phyloP scores from a whole-genome alignment of 2,113 vertebrate species.

The Cairina moschata region DNA sequence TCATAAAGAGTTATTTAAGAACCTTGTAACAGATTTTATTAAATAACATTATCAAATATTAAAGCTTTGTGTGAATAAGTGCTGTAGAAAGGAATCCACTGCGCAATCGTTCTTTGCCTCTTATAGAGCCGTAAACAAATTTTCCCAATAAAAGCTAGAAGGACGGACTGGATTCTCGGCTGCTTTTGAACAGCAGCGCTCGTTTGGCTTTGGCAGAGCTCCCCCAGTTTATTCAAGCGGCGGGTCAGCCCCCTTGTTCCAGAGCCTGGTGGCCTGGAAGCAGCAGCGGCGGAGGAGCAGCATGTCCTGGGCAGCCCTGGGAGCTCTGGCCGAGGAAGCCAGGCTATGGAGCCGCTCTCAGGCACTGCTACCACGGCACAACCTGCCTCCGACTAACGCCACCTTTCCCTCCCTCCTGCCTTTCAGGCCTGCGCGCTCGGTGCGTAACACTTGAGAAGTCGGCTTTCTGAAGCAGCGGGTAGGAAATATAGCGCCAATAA shows the following conservation, averaged over 20 bases:
- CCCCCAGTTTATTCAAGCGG: accelerated
- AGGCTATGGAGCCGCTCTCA: too few species aligned
- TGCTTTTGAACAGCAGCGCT: not conserved
- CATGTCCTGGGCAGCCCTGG: accelerated
- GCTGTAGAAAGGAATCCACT: not conserved
- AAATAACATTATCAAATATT: constrained; percentile 38
- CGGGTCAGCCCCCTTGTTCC: not conserved
- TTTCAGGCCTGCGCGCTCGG: not conserved
- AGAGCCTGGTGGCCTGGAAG: accelerated
- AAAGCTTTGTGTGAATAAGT: constrained; percentile 18
- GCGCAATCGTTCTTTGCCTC: not conserved
- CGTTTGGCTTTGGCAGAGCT: not conserved
- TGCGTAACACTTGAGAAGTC: not conserved
- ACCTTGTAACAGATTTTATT: constrained; percentile 28
- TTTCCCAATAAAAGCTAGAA: not conserved
- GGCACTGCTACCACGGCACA: not conserved
- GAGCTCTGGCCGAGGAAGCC: not conserved
- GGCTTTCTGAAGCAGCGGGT: not conserved
- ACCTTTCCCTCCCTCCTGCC: not conserved
- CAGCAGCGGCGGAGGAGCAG: not conserved
- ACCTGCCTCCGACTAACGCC: accelerated
- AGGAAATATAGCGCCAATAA: constrained; percentile 12
- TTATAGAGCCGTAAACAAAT: not conserved
- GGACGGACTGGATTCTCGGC: not conserved
- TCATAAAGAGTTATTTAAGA: constrained; percentile 54